Conservation (phyloP, 2,113 vertebrate species). For the Ellobius talpinus region DNA sequence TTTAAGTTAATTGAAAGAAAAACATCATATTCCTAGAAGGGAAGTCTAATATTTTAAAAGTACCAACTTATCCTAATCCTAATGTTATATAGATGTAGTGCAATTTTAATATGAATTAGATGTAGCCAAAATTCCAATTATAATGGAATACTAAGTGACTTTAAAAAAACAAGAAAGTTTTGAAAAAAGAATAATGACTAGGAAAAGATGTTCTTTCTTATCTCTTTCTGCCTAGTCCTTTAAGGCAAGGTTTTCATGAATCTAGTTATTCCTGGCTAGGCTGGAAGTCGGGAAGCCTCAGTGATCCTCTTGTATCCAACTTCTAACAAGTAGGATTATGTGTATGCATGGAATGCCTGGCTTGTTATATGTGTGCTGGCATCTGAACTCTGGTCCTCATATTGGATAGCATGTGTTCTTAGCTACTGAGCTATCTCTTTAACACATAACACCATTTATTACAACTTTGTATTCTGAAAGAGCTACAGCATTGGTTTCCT, state of each 20-base stretch:
- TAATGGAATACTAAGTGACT: slow-evolving; percentile 25
- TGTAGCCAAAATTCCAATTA: background rate
- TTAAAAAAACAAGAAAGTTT: background rate
- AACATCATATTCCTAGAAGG: background rate
- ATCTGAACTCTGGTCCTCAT: background rate
- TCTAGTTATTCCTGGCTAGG: background rate
- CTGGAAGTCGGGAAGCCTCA: background rate
- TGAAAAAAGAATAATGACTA: background rate
- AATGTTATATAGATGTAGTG: slow-evolving; percentile 14
- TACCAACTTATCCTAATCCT: background rate
- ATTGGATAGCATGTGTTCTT: background rate
- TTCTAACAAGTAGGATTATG: background rate
- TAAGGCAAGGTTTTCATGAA: background rate
- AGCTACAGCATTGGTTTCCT: background rate
- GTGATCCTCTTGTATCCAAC: background rate
- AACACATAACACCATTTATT: background rate
- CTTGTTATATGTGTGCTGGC: background rate
- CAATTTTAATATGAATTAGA: slow-evolving; percentile 16
- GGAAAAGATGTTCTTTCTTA: background rate
- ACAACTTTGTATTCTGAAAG: background rate
- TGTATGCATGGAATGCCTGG: background rate
- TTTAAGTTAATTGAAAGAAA: slow-evolving; percentile 30
- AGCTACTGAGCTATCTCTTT: background rate
- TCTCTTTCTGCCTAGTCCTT: background rate
- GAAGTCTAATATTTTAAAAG: slow-evolving; percentile 20